Base-by-base conservation (phyloP, 1,140 invertebrate species). In the Camponotus pennsylvanicus region DNA sequence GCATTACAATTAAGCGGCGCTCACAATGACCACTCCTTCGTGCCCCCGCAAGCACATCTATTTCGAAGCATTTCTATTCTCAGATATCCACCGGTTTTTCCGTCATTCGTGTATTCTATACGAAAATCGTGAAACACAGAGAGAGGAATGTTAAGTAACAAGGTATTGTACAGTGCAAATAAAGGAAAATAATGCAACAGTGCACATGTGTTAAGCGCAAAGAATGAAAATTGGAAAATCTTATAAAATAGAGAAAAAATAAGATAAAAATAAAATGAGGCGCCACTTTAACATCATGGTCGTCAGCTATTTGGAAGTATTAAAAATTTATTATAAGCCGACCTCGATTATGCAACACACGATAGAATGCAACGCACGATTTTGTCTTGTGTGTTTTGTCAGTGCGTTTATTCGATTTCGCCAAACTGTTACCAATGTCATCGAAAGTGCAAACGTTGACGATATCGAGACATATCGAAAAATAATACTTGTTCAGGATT, bases 1-100 rank as follows among this genome's bases (percentile, higher is more conserved):
- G 90, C 90, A 91, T 91, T 45, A 69, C 73, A 91, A 91, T 91
- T 90, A 91, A 91, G 40, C 73, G 89, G 77, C 79, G 87, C 79
- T 90, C 85, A 79, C 86, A 63, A 64, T 70, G 45, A 78, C 89
- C 89, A 86, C 85, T 88, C 89, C 88, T 87, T 87, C 66, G 27
- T 66, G 15, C 57, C 42, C 42, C 49, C 37, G 42, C 18, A 34
- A 21, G 15, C 34, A 18, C 52, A 40, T 73, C 69, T 61, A 45
- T 73, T 61, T 37, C 42, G 55, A 40, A 57, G 42, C 11, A 27
- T 55, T 40, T 21, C 34, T 82, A 52, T 82, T 66, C 61, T 34
- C 40, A 11, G 1, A 27, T 2, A 9, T 1, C 15, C 34, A 15
- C 27, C 13, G 27, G 79, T 37, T 83, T 83, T 83, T 83, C 79